Evolutionary conservation across 2,888 invertebrate genomes (phyloP).

Genomic region (Anoncus sp.): DNA sequence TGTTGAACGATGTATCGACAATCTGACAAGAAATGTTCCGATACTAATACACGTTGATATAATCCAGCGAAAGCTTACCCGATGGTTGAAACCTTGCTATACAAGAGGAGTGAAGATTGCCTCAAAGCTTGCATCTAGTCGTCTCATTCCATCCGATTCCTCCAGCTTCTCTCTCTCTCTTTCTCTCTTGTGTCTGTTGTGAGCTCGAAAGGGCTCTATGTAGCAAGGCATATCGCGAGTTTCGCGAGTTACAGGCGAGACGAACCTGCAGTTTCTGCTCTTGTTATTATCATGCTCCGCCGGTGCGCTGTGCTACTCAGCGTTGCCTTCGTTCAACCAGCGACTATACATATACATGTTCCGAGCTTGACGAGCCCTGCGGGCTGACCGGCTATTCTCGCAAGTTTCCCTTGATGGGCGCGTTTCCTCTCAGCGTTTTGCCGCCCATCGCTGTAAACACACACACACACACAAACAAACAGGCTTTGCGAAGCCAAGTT

Average conservation of each 20-base stretch:
- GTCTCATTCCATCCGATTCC: conserved; percentile 47
- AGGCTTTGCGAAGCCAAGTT: conserved; percentile 50
- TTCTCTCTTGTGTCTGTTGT: conserved; percentile 2
- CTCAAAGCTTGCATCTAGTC: conserved; percentile 35
- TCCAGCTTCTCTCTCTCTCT: conserved; percentile 38
- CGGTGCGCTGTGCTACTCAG: conserved; percentile 7
- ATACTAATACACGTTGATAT: neutral
- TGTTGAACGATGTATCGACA: neutral
- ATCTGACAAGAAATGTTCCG: neutral
- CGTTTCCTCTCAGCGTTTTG: conserved; percentile 69
- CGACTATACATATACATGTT: conserved; percentile 32
- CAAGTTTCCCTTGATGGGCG: conserved; percentile 72
- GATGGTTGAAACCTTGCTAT: conserved; percentile 24
- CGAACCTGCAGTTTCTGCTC: conserved; percentile 42
- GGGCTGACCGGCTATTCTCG: conserved; percentile 77
- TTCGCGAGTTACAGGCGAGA: conserved; percentile 31
- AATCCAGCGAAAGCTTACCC: conserved; percentile 48
- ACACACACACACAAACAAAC: neutral
- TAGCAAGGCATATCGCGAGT: conserved; percentile 35
- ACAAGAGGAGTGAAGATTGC: conserved; percentile 38
- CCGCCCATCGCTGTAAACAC: conserved; percentile 24
- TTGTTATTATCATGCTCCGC: conserved; percentile 44
- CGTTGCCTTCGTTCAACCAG: conserved; percentile 61
- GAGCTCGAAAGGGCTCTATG: conserved; percentile 11
- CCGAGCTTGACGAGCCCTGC: conserved; percentile 80